Evolutionary conservation across 2,888 invertebrate species (phyloP), one percentile per base, ranked within the genome.

Genomic region (Tanytarsus gracilentus): DNA sequence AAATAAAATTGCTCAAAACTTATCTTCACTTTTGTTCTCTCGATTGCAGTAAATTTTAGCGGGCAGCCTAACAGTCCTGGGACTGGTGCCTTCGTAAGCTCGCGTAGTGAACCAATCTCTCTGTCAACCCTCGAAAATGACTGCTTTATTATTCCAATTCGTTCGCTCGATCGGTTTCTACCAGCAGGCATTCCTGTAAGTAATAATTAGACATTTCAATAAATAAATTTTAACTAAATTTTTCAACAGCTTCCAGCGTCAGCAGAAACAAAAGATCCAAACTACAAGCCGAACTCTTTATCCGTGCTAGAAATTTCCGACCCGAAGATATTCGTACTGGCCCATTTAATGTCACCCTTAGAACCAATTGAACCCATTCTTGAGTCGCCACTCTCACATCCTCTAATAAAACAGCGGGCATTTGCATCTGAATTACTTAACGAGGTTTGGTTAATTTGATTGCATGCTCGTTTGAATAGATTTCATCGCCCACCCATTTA

Each of bases 131-230:
- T 91, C 68, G 89, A 91, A 75, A 81, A 87, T 68, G 93, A 93
- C 77, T 93, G 92, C 75, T 93, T 93, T 76, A 92, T 93, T 71
- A 92, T 93, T 72, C 93, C 93, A 6, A 86, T 91, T 53, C 89
- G 91, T 67, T 88, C 88, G 70, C 79, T 92, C 67, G 86, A 88
- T 71, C 79, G 91, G 66, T 93, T 93, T 76, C 79, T 93, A 68
- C 93, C 92, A 64, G 90, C 88, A 65, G 92, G 92, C 68, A 88
- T 92, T 64, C 89, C 90, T 74, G n/a, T n/a, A n/a, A n/a, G n/a
- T n/a, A n/a, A n/a, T 14, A 21, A n/a, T 6, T 21, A 33, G 6
- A n/a, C 6, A 36, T 23, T 14, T 53, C 5, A 1, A 21, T 33
- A 4, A 8, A 33, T 25, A 23, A 4, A 26, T n/a, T 55, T 55